Evolutionary conservation across 30 jellyfish, hydroid and myxozoan species (phyloP).

Genomic region (Phacellophora camtschatica): DNA sequence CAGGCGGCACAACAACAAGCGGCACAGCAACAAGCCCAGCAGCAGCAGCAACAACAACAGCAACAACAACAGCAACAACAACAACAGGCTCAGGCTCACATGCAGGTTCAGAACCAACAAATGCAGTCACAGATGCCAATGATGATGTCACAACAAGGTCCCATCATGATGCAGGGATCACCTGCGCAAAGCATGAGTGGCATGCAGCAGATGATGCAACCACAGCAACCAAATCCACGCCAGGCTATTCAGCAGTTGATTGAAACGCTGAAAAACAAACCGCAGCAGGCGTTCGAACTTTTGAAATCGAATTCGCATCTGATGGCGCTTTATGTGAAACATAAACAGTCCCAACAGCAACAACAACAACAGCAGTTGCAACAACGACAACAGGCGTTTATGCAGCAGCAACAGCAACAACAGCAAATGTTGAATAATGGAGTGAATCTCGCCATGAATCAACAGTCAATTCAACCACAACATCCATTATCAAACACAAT

Average conservation of each 20-base stretch:
- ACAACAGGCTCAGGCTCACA: conserved; percentile 48
- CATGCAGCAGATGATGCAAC: conserved; percentile 66
- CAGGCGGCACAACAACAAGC: conserved; percentile 6
- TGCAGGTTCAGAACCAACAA: conserved; percentile 57
- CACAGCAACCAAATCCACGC: conserved; percentile 55
- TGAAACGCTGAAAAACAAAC: conserved; percentile 42
- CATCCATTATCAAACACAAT: conserved; percentile 44
- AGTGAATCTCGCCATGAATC: conserved; percentile 53
- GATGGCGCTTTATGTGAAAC: conserved; percentile 74
- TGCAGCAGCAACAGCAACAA: conserved; percentile 74
- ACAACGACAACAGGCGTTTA: conserved; percentile 60
- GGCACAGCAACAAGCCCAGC: conserved; percentile 44
- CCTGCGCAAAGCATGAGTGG: conserved; percentile 52
- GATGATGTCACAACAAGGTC: conserved; percentile 69
- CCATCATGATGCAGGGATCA: conserved; percentile 74
- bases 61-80: conserved; percentile 25
- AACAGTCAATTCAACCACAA: conserved; percentile 59
- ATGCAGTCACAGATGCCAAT: conserved; percentile 79
- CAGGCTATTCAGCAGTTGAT: conserved; percentile 78
- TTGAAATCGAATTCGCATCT: conserved; percentile 66
- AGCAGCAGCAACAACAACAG: conserved; percentile 7
- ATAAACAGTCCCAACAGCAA: conserved; percentile 78
- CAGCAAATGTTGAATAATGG: conserved; percentile 26
- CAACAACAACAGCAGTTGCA: conserved; percentile 62
- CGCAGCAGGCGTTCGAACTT: conserved; percentile 70